Base-by-base conservation (phyloP, 37 sponge, comb jelly and placozoan species). In the Beroe forskalii region DNA sequence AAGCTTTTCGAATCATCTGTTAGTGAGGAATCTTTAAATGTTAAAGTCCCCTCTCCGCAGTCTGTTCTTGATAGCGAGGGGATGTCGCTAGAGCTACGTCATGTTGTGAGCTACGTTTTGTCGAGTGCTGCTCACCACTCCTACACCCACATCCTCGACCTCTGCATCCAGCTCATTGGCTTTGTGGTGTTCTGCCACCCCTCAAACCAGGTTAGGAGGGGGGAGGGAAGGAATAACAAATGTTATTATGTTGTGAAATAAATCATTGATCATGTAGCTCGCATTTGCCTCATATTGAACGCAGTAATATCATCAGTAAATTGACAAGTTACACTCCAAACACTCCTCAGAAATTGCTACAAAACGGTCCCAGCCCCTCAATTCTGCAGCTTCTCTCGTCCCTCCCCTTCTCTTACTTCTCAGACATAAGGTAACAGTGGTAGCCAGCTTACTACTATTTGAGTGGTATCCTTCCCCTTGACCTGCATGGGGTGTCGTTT, bases 391-490 rank as follows among this genome's bases (percentile, higher is more conserved):
- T 80, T 1, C 86, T 80, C 27, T 44, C 86, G 14, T 80, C 86
- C n/a, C 86, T 80, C 14, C 86, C 86, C n/a, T 80, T 80, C 55
- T 80, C 86, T 25, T 80, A 80, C 55, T 80, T 80, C 55, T 80
- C 86, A 6, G 86, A 80, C 42, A 43, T 80, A 24, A 80, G 86
- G 86, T 80, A 80, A 1, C 39, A 23, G 25, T n/a, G n/a, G n/a
- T n/a, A n/a, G n/a, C n/a, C n/a, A 55, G 60, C 60, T 55, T 55
- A 17, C 17, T 17, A 20, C 9, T 9, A 55, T 55, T 20, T 9
- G 14, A 55, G 17, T 9, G 60, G 14, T 55, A 55, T 55, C 60
- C 60, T 17, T 17, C 60, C 17, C 60, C 17, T 55, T 55, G 60
- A 55, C 17, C 60, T 55, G 14, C 17, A 9, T 55, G 14, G 60